Evolutionary conservation across 2,797 vertebrate genomes (phyloP).

Genomic region (Acropternis orthonyx): DNA sequence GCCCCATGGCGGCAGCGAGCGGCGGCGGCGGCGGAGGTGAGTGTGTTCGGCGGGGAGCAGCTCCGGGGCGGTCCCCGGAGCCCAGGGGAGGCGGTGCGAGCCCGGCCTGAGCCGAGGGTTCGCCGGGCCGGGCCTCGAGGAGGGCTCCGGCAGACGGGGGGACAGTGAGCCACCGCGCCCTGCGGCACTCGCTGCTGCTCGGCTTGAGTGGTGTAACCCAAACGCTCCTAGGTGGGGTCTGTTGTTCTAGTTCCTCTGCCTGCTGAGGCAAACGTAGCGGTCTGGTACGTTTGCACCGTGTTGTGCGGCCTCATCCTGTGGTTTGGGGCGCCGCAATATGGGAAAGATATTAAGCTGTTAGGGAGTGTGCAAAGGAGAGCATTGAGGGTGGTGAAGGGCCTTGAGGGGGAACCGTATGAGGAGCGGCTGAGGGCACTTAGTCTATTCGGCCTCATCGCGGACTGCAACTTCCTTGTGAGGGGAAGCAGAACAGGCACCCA

Average conservation of each 20-base stretch:
- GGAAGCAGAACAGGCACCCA: background rate
- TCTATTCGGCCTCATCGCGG: background rate
- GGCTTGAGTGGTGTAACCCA: background rate
- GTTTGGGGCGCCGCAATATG: background rate
- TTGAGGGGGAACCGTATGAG: rapidly evolving
- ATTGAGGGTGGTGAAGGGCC: background rate
- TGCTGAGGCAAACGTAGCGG: background rate
- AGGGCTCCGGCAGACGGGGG: background rate
- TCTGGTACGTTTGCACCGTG: background rate
- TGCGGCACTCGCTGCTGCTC: background rate
- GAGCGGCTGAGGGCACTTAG: background rate
- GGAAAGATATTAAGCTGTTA: too few species aligned
- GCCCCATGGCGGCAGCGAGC: too few species aligned
- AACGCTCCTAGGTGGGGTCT: background rate
- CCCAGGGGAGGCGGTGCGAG: too few species aligned
- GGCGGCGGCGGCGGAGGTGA: too few species aligned
- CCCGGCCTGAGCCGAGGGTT: too few species aligned
- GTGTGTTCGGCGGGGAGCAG: too few species aligned
- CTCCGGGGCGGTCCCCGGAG: too few species aligned
- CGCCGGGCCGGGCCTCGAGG: background rate
- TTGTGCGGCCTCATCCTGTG: background rate
- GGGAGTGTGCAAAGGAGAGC: rapidly evolving
- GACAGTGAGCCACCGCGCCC: too few species aligned
- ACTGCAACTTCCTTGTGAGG: rapidly evolving
- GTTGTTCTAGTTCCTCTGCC: background rate